Evolutionary conservation across 2,797 vertebrate genomes (phyloP).

Genomic region (Cryptoblepharus egeriae): DNA sequence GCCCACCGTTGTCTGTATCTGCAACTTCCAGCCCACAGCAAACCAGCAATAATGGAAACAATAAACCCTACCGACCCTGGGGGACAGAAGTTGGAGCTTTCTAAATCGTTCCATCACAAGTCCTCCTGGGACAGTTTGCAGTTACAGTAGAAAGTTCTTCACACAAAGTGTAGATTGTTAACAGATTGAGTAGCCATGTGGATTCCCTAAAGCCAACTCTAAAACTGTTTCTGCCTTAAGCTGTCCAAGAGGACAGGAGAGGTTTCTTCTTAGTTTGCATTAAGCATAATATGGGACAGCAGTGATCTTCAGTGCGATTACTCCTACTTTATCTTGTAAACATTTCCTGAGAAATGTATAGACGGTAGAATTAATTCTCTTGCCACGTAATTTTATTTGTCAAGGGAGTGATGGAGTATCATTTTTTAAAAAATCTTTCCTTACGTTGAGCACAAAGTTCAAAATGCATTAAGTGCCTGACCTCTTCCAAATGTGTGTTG

Average conservation of each 20-base stretch:
- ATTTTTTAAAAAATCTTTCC: constrained; percentile 40
- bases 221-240: constrained; percentile 43
- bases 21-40: constrained; percentile 74
- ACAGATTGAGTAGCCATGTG: constrained; percentile 24
- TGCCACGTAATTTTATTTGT: constrained; percentile 48
- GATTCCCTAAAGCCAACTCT: background rate
- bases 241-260: background rate
- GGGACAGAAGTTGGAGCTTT: constrained; percentile 94
- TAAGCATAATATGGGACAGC: constrained; percentile 56
- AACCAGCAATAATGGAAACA: constrained; percentile 70
- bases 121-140: background rate
- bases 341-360: constrained; percentile 49
- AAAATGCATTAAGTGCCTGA: constrained; percentile 77
- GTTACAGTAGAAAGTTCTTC: constrained; percentile 37
- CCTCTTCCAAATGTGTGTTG: constrained; percentile 23
- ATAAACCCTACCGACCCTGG: constrained; percentile 92
- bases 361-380: constrained; percentile 52
- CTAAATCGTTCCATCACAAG: constrained; percentile 59
- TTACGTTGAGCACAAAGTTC: constrained; percentile 30
- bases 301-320: constrained; percentile 37
- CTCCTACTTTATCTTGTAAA: constrained; percentile 9
- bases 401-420: constrained; percentile 34
- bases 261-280: constrained; percentile 5
- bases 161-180: constrained; percentile 39
- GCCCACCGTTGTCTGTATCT: constrained; percentile 78